Conservation (phyloP, 1,140 invertebrate genomes). For the Temnothorax curvispinosus region DNA sequence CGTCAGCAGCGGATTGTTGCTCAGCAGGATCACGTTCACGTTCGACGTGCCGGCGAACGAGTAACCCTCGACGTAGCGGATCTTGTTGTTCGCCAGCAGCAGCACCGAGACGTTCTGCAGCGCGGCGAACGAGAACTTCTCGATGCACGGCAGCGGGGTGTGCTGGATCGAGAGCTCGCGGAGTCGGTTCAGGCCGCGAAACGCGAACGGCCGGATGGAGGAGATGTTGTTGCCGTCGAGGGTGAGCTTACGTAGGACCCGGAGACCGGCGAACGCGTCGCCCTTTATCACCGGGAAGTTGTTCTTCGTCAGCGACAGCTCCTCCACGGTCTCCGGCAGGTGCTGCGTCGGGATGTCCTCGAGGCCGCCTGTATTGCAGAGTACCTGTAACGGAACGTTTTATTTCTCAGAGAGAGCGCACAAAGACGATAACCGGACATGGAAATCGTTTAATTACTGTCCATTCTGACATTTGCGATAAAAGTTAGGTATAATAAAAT, state of each 20-base stretch:
- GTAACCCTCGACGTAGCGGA: conserved; percentile 91
- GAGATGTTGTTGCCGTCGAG: conserved; percentile 93
- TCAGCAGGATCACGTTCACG: conserved; percentile 90
- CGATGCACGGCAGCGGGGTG: conserved; percentile 91
- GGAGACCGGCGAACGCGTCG: conserved; percentile 91
- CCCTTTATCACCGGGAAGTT: conserved; percentile 91
- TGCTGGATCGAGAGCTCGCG: conserved; percentile 93
- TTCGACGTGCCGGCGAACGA: conserved; percentile 94
- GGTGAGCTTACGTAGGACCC: conserved; percentile 90
- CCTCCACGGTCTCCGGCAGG: conserved; percentile 91
- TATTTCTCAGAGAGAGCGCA: neutral
- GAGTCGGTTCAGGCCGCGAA: conserved; percentile 91
- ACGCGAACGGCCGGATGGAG: conserved; percentile 92
- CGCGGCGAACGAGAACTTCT: conserved; percentile 93
- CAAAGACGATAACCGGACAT: no score
- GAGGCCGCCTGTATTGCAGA: conserved; percentile 93
- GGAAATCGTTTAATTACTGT: neutral
- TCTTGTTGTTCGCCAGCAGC: conserved; percentile 91
- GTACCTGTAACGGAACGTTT: conserved; percentile 87
- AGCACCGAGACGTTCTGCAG: conserved; percentile 92
- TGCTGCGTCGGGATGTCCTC: conserved; percentile 91
- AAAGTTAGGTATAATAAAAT: no score
- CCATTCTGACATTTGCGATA: no score
- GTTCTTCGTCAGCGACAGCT: conserved; percentile 93
- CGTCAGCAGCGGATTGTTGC: conserved; percentile 91